Percentiles rank a stretch among this genome's conserved stretches.
These are phyloP conservation scores for Geopemphigus sp. DNA, from an alignment of 1,140 invertebrate genomes.

Conservation along the genomic window DNA sequence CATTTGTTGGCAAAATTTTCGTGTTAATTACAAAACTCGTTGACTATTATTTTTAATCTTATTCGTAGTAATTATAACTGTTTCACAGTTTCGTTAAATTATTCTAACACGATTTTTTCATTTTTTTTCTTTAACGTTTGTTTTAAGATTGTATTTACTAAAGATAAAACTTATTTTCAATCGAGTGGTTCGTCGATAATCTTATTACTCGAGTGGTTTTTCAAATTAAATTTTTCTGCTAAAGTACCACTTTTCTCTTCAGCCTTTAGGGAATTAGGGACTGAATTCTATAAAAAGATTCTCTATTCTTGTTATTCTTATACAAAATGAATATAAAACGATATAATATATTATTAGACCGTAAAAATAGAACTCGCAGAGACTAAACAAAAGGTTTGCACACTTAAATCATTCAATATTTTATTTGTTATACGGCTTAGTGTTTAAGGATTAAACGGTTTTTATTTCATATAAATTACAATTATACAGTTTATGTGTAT, in stretches of 20 bases:
- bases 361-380: not conserved
- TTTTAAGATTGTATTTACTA: not conserved
- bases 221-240: not conserved
- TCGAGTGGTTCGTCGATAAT: not conserved
- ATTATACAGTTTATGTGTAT: not conserved
- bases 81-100: too few species aligned
- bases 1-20: too few species aligned
- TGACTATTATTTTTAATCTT: too few species aligned
- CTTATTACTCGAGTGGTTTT: not conserved
- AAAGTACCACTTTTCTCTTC: not conserved
- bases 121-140: not conserved
- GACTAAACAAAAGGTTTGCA: not conserved
- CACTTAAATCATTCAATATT: not conserved
- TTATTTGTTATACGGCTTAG: not conserved
- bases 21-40: too few species aligned
- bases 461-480: not conserved
- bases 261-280: not conserved
- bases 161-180: not conserved
- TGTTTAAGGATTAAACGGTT: not conserved
- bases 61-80: too few species aligned
- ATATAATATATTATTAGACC: not conserved
- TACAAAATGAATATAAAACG: not conserved
- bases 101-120: too few species aligned
- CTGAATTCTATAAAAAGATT: not conserved
- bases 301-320: not conserved